Conservation (phyloP, 2,113 vertebrate species). For the Laterallus jamaicensis region DNA sequence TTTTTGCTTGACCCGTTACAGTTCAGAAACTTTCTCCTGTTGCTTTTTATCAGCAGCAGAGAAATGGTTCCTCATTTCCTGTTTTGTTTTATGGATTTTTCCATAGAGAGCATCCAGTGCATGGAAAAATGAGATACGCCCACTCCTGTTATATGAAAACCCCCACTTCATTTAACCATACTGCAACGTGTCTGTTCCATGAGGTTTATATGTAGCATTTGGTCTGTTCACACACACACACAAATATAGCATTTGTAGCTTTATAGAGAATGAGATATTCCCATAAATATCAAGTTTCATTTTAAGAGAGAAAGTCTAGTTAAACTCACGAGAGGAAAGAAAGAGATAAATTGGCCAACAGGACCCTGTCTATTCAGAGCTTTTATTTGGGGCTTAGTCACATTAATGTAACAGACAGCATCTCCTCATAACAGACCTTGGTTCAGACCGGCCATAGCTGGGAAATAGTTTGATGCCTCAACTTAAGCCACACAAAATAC, state of each 20-base stretch:
- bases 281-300: slow-evolving; percentile 27
- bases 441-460: background rate
- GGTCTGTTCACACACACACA: background rate
- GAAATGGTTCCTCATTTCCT: background rate
- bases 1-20: background rate
- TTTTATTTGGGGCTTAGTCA: background rate
- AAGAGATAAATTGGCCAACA: background rate
- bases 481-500: slow-evolving; percentile 1
- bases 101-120: background rate
- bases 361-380: background rate
- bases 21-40: background rate
- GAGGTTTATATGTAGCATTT: background rate
- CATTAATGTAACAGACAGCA: background rate
- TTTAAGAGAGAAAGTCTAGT: background rate
- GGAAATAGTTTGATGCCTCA: slow-evolving; percentile 13
- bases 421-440: background rate
- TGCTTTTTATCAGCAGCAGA: background rate
- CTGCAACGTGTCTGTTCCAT: background rate
- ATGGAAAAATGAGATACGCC: background rate
- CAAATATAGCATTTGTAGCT: background rate
- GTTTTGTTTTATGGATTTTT: slow-evolving; percentile 1
- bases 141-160: background rate
- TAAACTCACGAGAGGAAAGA: background rate
- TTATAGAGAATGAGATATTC: background rate
- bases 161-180: background rate